phyloP scores from a whole-genome alignment of 2,113 vertebrate genomes.

The Antennarius striatus region DNA sequence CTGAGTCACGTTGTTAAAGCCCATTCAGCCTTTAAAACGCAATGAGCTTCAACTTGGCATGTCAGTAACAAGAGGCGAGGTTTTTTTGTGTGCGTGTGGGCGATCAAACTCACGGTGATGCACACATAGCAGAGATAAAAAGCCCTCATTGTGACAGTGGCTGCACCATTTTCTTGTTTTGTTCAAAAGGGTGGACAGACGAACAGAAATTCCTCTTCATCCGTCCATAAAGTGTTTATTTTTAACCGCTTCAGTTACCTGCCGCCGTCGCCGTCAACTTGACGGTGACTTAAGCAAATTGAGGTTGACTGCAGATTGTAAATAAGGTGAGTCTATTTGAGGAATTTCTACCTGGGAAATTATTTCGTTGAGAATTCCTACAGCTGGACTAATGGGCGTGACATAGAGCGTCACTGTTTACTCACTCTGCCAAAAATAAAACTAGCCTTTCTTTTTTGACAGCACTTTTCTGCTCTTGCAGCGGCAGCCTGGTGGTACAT shows the following conservation, averaged over 20 bases:
- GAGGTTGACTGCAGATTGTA: constrained; percentile 11
- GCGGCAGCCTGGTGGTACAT: neutral
- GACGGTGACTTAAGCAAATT: constrained; percentile 14
- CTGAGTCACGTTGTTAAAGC: constrained; percentile 32
- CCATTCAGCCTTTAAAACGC: neutral
- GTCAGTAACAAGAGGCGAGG: constrained; percentile 11
- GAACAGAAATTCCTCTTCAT: constrained; percentile 22
- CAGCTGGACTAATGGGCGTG: constrained; percentile 16
- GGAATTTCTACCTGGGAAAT: constrained; percentile 12
- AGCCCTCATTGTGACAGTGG: constrained; percentile 6
- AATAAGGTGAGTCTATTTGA: constrained; percentile 1
- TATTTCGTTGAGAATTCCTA: constrained; percentile 1
- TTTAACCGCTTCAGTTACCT: constrained; percentile 16
- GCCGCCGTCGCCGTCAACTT: neutral
- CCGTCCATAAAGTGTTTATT: constrained; percentile 29
- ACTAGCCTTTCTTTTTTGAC: constrained; percentile 14
- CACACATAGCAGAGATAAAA: neutral
- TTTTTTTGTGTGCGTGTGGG: neutral
- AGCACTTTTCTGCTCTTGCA: constrained; percentile 14
- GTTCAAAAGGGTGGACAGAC: constrained; percentile 6
- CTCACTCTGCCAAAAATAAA: constrained; percentile 31
- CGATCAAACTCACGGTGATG: neutral
- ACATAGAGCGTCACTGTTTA: constrained; percentile 24
- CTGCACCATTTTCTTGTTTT: neutral
- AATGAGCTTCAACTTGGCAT: neutral